phyloP scores from a whole-genome alignment of 2,113 vertebrate species.

The Uria lomvia region DNA sequence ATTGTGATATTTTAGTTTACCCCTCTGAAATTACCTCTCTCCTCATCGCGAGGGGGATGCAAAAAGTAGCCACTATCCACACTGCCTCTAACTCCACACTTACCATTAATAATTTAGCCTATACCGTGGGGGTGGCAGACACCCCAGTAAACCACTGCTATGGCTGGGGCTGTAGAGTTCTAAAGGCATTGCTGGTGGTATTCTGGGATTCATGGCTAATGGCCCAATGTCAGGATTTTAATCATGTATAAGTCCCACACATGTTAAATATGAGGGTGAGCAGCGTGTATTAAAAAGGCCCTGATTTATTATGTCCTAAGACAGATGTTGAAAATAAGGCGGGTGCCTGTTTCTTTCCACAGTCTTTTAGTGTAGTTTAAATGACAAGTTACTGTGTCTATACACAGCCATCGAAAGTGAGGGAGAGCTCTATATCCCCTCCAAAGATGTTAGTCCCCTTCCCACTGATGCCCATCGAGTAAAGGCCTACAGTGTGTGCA shows the following conservation, averaged over 20 bases:
- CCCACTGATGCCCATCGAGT: not conserved
- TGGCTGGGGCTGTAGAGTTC: not conserved
- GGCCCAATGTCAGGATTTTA: not conserved
- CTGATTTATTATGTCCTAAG: not conserved
- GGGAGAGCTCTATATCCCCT: not conserved
- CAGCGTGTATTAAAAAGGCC: not conserved
- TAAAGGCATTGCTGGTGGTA: not conserved
- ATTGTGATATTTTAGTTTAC: not conserved
- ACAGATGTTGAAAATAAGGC: not conserved
- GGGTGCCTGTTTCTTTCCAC: not conserved
- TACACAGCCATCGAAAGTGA: not conserved
- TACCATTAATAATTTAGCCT: not conserved
- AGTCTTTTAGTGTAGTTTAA: not conserved
- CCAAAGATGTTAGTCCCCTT: not conserved
- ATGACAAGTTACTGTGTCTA: rapidly evolving
- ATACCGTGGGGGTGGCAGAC: not conserved
- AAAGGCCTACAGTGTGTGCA: rapidly evolving
- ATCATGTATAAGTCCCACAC: not conserved
- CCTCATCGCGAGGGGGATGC: not conserved
- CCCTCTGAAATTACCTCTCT: not conserved
- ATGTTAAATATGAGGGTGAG: not conserved
- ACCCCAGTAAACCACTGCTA: not conserved
- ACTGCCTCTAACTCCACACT: not conserved
- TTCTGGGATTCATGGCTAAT: not conserved
- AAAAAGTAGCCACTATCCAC: not conserved